phyloP scores from a whole-genome alignment of 1,140 invertebrate genomes.

The Eulimnadia texana region DNA sequence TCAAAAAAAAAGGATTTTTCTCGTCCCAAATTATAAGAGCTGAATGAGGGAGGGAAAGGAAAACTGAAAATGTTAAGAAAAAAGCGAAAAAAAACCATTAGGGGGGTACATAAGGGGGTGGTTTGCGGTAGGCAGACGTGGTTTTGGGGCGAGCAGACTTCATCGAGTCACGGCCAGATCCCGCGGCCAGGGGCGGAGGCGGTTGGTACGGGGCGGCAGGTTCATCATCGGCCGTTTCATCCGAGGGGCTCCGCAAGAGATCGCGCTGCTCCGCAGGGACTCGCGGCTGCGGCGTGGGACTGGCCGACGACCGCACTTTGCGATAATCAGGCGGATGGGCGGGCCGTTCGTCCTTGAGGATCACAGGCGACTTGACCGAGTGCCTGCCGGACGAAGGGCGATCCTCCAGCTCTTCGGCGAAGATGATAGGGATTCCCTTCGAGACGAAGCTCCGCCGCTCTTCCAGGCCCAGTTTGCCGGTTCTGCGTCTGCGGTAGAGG shows the following conservation, averaged over 20 bases:
- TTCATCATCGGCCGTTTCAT: constrained; percentile 22
- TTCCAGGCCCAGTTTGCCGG: constrained; percentile 61
- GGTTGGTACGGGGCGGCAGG: constrained; percentile 48
- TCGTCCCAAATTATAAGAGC: no score
- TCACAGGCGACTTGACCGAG: constrained; percentile 75
- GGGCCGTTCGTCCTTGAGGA: constrained; percentile 83
- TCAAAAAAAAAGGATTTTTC: no score
- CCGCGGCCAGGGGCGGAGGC: constrained; percentile 61
- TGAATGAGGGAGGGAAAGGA: no score
- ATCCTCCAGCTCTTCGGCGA: constrained; percentile 80
- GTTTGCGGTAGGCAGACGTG: constrained; percentile 73
- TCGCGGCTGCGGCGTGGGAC: background rate
- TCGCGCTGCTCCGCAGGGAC: background rate
- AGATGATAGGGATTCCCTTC: constrained; percentile 86
- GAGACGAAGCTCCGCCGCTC: constrained; percentile 53
- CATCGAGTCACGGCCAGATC: constrained; percentile 41
- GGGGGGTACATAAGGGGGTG: constrained; percentile 79
- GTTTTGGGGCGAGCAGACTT: constrained; percentile 48
- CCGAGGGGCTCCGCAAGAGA: constrained; percentile 16
- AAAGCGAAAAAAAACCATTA: constrained; percentile 36
- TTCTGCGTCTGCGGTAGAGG: constrained; percentile 63
- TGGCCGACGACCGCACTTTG: constrained; percentile 29
- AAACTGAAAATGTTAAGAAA: background rate
- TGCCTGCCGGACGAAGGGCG: constrained; percentile 46
- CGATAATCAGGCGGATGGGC: constrained; percentile 64